Evolutionary conservation across 2,888 invertebrate species (phyloP).

Genomic region (Hypena proboscidalis): DNA sequence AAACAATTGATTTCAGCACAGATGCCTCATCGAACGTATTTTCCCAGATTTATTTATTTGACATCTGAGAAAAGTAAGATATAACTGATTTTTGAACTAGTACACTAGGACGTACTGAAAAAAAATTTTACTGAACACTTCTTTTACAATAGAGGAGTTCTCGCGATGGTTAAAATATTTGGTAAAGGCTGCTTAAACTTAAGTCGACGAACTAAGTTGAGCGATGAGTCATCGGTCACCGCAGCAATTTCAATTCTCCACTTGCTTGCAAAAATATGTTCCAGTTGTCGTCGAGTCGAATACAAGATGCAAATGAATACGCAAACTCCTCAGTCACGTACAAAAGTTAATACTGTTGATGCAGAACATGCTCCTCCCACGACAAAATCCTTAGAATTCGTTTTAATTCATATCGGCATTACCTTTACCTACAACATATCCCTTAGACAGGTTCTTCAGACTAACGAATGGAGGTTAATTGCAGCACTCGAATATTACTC

Average conservation of each 20-base stretch:
- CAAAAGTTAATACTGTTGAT: conserved; percentile 48
- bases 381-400: conserved; percentile 43
- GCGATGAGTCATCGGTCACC: conserved; percentile 69
- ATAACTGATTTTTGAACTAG: too few species aligned
- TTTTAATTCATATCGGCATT: conserved; percentile 30
- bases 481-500: conserved; percentile 41
- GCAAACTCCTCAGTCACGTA: conserved; percentile 54
- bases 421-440: conserved; percentile 32
- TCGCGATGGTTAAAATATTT: not conserved
- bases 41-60: too few species aligned
- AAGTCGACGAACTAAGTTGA: conserved; percentile 71
- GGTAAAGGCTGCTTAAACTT: conserved; percentile 62
- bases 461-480: conserved; percentile 47
- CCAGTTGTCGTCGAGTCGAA: conserved; percentile 30
- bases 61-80: too few species aligned
- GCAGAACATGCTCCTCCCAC: conserved; percentile 39
- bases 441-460: conserved; percentile 27
- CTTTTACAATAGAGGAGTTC: too few species aligned
- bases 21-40: too few species aligned
- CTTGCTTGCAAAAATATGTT: conserved; percentile 38
- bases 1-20: not conserved
- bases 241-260: conserved; percentile 53
- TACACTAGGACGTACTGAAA: too few species aligned
- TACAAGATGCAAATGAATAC: conserved; percentile 48
- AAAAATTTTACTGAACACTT: too few species aligned